Base-by-base conservation (phyloP, 2,888 invertebrate genomes). In the Eudemis profundana region DNA sequence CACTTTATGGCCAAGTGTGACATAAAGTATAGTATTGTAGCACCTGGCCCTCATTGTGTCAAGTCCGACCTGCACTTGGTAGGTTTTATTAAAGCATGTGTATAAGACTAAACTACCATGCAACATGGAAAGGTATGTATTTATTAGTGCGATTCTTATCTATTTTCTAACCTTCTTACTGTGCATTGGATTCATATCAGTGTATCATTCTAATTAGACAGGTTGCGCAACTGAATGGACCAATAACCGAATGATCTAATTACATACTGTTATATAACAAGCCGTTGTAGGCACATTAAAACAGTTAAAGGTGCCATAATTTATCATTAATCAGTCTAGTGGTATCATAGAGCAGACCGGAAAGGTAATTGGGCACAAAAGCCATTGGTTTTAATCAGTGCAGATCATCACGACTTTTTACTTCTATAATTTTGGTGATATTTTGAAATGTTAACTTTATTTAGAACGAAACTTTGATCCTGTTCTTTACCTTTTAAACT, bases 211-310 rank as follows among this genome's bases (percentile, higher is more conserved):
- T 46, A 17, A 38, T 27, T 33, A 46, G 59, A 51, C 46, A 59
- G 33, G 4, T 65, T 60, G 44, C 40, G 27, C 42, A 46, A 65
- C 46, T 29, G 49, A 60, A 53, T 36, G 57, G 3, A 60, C 27
- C 17, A 44, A 62, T 53, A 42, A 44, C 38, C 40, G 29, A 57
- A 38, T 53, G 29, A 50, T 53, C 29, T 46, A 63, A 53, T 65
- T 65, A 53, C 33, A 46, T 46, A 12, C 14, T 14, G 44, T 63
- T 65, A 53, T 33, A 40, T 65, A 60, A 59, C 10, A 14, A 50
- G 4, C n/a, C 8, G 23, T 12, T 36, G 27, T 33, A 42, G 50
- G 29, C 17, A 23, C 36, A 17, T 63, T 46, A 40, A n/a, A 40
- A 19, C 14, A 15, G 40, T n/a, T 44, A 36, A 36, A 49, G 29